phyloP scores from a whole-genome alignment of 2,888 invertebrate genomes.

The Drosophila infuscata region DNA sequence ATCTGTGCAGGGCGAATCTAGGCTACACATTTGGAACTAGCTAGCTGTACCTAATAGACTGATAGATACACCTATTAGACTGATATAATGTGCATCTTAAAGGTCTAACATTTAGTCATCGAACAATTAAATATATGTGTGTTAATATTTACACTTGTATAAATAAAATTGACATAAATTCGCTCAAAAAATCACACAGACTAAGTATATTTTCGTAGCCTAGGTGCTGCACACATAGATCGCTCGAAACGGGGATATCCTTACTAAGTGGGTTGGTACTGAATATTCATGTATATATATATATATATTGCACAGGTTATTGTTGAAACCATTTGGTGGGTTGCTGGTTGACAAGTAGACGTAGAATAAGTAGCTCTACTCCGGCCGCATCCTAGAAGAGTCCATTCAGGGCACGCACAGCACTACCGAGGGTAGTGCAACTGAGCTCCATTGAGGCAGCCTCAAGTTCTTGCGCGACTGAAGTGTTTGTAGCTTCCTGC shows the following conservation, averaged over 20 bases:
- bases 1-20: not conserved
- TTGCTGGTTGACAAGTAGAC: slow-evolving; percentile 19
- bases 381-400: slow-evolving; percentile 52
- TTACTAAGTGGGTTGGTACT: slow-evolving; percentile 9
- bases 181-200: slow-evolving; percentile 60
- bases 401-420: slow-evolving; percentile 78
- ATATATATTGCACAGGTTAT: slow-evolving; percentile 68
- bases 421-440: slow-evolving; percentile 77
- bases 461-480: slow-evolving; percentile 2
- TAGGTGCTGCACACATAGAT: slow-evolving; percentile 13
- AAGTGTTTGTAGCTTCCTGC: slow-evolving; percentile 6
- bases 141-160: slow-evolving; percentile 38
- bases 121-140: slow-evolving; percentile 16
- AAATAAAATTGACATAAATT: slow-evolving; percentile 54
- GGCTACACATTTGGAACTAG: slow-evolving; percentile 63
- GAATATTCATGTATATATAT: slow-evolving; percentile 10
- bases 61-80: slow-evolving; percentile 23
- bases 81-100: slow-evolving; percentile 11
- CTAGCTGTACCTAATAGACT: slow-evolving; percentile 42
- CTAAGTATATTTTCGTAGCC: slow-evolving; percentile 18
- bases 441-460: slow-evolving; percentile 52
- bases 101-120: slow-evolving; percentile 14
- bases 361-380: not conserved
- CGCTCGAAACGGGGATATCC: slow-evolving; percentile 2
- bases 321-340: slow-evolving; percentile 76